Base-by-base conservation (phyloP, 2,113 vertebrate genomes). In the Prochilodus magdalenae region DNA sequence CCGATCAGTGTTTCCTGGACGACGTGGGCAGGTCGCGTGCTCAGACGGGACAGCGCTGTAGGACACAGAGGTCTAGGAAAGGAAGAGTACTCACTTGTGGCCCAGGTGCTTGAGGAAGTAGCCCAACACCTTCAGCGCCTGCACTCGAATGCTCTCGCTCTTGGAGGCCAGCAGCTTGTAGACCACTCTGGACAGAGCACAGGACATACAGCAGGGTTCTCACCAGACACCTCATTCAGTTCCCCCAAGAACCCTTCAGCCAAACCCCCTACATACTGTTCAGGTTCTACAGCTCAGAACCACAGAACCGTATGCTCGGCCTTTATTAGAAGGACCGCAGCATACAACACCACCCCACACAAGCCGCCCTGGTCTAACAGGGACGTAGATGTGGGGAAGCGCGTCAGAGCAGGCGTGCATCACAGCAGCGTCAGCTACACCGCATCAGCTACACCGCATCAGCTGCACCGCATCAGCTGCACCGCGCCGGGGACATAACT, bases 51-150 rank as follows among this genome's bases (percentile, higher is more conserved):
- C 5, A 55, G 4, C 6, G 1, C 3, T 55, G 22, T 5, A 36
- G 36, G 11, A 26, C 11, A 10, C 30, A 73, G 27, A 8, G 33
- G 49, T 77, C 72, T 60, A 73, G 60, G 73, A 77, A 80, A 81
- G 81, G 11, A 53, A 20, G 5, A 40, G 24, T 75, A 96, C 97
- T 97, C 95, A 99, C 98, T 99, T 98, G 93, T 99, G 98, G 83
- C 97, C 97, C 88, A 99, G 91, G 89, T 99, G 97, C 90, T 99
- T 99, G 84, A 98, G 95, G 92, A 99, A 99, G 91, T 98, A 99
- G 71, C 96, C 98, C 72, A 99, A 93, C 69, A 97, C 96, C 90
- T 99, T 99, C 89, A 99, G 94, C 75, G 97, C 97, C 89, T 99
- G 98, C 63, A 99, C 97, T 85, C 96, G 96, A 91, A 99, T 97